Conservation (phyloP, 2,797 vertebrate genomes). For the Clamator glandarius region DNA sequence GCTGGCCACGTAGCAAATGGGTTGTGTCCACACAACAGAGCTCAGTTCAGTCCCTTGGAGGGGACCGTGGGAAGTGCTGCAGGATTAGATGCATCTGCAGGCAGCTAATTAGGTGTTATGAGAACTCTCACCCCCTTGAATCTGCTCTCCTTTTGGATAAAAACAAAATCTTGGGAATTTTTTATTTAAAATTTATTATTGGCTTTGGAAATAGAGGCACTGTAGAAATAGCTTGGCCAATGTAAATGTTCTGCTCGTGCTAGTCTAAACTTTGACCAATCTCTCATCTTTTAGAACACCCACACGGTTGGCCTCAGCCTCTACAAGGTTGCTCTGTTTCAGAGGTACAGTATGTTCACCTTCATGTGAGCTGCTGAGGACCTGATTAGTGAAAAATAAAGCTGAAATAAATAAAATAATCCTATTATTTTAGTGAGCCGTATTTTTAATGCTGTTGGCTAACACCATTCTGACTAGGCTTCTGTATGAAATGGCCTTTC, state of each 20-base stretch:
- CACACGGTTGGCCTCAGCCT: too few species aligned
- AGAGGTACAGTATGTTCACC: background rate
- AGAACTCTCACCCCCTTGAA: background rate
- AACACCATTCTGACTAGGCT: background rate
- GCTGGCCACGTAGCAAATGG: background rate
- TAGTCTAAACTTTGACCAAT: background rate
- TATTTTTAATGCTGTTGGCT: background rate
- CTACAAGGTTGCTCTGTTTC: background rate
- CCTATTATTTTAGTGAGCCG: background rate
- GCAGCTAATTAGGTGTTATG: rapidly evolving
- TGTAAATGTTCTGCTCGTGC: background rate
- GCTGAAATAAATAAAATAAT: background rate
- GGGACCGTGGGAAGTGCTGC: background rate
- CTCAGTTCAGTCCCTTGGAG: background rate
- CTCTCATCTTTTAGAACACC: background rate
- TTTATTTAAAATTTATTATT: background rate
- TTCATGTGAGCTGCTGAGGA: background rate
- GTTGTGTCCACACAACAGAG: background rate
- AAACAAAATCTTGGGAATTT: background rate
- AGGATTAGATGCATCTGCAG: background rate
- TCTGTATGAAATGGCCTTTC: background rate
- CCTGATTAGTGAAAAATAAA: background rate
- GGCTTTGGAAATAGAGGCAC: background rate
- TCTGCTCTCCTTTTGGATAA: background rate
- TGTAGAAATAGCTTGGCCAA: background rate